phyloP scores from a whole-genome alignment of 1,140 invertebrate genomes.

The Sipha flava region DNA sequence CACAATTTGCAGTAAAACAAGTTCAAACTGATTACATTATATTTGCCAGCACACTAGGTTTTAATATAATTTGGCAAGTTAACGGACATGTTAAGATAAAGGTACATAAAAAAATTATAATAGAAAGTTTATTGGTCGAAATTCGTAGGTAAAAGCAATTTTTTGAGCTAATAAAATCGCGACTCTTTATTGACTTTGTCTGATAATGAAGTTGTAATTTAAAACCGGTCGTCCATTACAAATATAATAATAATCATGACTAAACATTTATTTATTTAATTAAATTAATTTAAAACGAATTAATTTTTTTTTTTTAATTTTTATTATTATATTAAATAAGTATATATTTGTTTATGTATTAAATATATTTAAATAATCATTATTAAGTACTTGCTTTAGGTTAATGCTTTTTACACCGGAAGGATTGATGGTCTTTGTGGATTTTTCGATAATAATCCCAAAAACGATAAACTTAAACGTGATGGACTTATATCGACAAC shows the following conservation, averaged over 20 bases:
- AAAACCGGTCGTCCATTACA: too few species aligned
- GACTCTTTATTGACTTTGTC: too few species aligned
- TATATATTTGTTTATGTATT: too few species aligned
- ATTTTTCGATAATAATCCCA: conserved; percentile 55
- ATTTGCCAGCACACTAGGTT: conserved; percentile 57
- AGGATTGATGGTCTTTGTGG: conserved; percentile 69
- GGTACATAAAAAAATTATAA: conserved; percentile 45
- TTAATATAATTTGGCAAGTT: conserved; percentile 60
- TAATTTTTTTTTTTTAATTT: background rate
- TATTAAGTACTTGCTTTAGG: conserved; percentile 12
- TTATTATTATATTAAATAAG: too few species aligned
- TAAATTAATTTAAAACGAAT: too few species aligned
- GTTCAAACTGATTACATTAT: conserved; percentile 60
- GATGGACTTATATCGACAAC: conserved; percentile 54
- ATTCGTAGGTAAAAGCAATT: too few species aligned
- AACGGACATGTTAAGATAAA: conserved; percentile 62
- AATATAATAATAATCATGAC: too few species aligned
- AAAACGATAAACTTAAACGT: conserved; percentile 62
- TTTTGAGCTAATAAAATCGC: too few species aligned
- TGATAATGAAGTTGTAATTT: too few species aligned
- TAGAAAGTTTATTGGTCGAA: too few species aligned
- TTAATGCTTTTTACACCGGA: conserved; percentile 3
- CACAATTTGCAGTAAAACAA: conserved; percentile 56
- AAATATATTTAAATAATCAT: background rate
- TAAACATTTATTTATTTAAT: too few species aligned